Base-by-base conservation (phyloP, 2,888 invertebrate species). In the Lepidocyrtinus sp. region DNA sequence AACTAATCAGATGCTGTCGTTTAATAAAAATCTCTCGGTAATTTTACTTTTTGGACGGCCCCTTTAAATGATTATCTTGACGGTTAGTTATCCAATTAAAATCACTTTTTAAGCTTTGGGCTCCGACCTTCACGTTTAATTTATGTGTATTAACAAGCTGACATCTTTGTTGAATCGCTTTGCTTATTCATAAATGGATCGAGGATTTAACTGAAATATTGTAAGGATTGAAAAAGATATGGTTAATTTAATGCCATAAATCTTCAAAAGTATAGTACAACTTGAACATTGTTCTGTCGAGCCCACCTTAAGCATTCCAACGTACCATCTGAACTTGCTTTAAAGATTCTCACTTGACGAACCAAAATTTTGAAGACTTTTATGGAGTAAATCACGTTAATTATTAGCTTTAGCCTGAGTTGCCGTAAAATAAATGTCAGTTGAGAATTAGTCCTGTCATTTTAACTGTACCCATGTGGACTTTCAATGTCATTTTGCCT, bases 401-500 rank as follows among this genome's bases (percentile, higher is more conserved):
- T 80, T 80, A 80, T 80, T 80, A 74, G 61, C 62, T 75, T 74
- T 59, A 80, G 59, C 70, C 71, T 74, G 62, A 3, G 71, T 55
- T 59, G 72, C 63, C 79, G 70, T 74, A 26, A 59, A 59, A 22
- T 59, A 59, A 59, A 70, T 79, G 79, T 79, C 72, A 72, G 72
- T 68, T 78, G 45, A 67, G 71, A 63, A 70, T 70, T 36, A 62
- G 73, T 46, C 25, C 25, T 55, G 22, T 50, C 46, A 68, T 5
- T 21, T 67, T 69, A 71, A 26, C 5, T 25, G 68, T 46, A 62
- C 70, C 50, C 50, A 63, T 68, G 61, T 25, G 26, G 62, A 72
- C 70, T 79, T 69, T 79, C 79, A 79, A 79, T 79, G 79, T 70
- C 79, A 46, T 64, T 24, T 36, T 46, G 68, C 79, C 79, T 74